Evolutionary conservation across 2,113 vertebrate species (phyloP).

Genomic region (Siphamia tubifer): DNA sequence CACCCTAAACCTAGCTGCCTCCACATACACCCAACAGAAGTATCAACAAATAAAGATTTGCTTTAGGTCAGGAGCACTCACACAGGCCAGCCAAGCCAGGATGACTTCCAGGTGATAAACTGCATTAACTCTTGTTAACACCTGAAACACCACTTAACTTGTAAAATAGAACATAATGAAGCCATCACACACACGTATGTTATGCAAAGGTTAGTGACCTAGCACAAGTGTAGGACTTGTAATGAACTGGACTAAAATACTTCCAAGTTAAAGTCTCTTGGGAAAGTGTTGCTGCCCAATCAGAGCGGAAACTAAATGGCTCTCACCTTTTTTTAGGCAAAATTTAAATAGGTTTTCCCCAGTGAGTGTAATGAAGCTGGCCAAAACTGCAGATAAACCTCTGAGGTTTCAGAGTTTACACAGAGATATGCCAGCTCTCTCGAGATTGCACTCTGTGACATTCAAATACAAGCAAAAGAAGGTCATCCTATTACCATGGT

Average conservation of each 20-base stretch:
- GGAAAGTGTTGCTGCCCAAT: conserved; percentile 11
- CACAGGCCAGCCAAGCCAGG: neutral
- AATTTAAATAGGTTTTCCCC: conserved; percentile 42
- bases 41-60: neutral
- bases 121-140: neutral
- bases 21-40: neutral
- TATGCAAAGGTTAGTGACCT: neutral
- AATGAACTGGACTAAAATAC: conserved; percentile 30
- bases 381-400: conserved; percentile 22
- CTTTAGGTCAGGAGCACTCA: neutral
- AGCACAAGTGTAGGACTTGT: neutral
- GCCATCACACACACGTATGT: neutral
- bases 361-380: conserved; percentile 7
- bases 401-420: conserved; percentile 17
- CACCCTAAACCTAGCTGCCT: conserved; percentile 5
- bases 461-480: conserved; percentile 18
- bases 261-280: conserved; percentile 28
- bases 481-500: neutral
- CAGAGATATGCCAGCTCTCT: conserved; percentile 16
- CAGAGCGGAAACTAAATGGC: conserved; percentile 31
- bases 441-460: conserved; percentile 1
- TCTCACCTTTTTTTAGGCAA: conserved; percentile 19
- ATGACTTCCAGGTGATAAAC: neutral
- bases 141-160: neutral
- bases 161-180: neutral